Evolutionary conservation across 1,140 invertebrate genomes (phyloP).

Genomic region (Dryas iulia): DNA sequence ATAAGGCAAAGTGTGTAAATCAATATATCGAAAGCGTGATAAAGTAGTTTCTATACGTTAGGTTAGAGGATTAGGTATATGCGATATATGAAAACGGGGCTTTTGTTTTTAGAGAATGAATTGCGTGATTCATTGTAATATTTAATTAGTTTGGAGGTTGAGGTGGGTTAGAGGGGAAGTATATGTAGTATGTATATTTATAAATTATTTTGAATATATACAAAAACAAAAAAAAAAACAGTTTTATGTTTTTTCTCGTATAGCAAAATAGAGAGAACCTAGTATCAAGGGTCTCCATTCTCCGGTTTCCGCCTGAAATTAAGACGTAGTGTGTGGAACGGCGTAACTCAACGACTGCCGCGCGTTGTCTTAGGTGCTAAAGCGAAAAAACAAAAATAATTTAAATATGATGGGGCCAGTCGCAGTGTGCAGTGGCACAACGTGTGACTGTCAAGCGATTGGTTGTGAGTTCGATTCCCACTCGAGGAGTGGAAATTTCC

Average conservation of each 20-base stretch:
- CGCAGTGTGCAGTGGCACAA: too few species aligned
- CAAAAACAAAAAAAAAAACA: too few species aligned
- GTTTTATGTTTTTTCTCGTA: too few species aligned
- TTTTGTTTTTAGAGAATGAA: neutral
- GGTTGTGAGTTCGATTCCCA: too few species aligned
- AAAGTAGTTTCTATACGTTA: constrained; percentile 13
- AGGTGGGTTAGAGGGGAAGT: neutral
- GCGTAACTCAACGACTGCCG: neutral
- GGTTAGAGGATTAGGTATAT: neutral
- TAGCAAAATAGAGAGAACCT: too few species aligned
- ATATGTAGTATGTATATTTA: neutral
- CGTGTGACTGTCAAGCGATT: too few species aligned
- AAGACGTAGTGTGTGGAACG: too few species aligned
- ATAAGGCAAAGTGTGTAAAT: constrained; percentile 21
- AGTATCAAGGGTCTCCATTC: too few species aligned
- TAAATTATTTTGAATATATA: too few species aligned
- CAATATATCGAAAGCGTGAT: constrained; percentile 19
- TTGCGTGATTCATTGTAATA: neutral
- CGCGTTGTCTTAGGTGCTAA: neutral
- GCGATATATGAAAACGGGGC: neutral
- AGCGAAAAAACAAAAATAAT: neutral
- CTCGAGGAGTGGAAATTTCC: too few species aligned
- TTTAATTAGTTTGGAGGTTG: neutral
- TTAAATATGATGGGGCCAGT: too few species aligned
- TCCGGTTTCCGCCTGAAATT: too few species aligned